Evolutionary conservation across 2,888 invertebrate genomes (phyloP).

Genomic region (Exephanes ischioxanthus): DNA sequence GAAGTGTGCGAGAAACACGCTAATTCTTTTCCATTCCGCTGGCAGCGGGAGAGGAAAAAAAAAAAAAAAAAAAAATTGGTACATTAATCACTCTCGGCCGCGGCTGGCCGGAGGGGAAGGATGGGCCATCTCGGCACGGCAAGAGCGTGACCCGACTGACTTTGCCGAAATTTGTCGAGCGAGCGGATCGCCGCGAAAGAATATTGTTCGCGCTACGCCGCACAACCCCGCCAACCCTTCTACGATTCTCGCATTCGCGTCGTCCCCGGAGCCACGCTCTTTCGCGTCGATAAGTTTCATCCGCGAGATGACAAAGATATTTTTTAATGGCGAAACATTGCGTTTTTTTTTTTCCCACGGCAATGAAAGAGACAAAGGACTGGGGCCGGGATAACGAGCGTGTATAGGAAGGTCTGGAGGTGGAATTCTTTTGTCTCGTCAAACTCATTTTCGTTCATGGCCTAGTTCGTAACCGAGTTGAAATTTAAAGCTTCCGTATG

Average conservation of each 20-base stretch:
- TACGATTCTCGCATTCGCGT: not conserved
- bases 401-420: not conserved
- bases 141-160: constrained; percentile 38
- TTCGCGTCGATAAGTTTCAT: constrained; percentile 32
- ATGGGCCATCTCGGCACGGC: constrained; percentile 8
- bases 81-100: constrained; percentile 38
- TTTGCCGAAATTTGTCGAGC: constrained; percentile 44
- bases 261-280: not conserved
- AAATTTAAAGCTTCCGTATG: not conserved
- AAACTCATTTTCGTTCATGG: not conserved
- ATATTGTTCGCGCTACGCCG: constrained; percentile 36
- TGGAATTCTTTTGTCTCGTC: constrained; percentile 36
- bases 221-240: not conserved
- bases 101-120: not conserved
- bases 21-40: constrained; percentile 13
- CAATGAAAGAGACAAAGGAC: constrained; percentile 21
- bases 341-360: constrained; percentile 29
- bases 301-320: constrained; percentile 33
- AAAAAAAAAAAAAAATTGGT: not conserved
- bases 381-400: not conserved
- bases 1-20: not conserved
- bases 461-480: not conserved
- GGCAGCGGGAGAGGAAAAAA: not conserved
- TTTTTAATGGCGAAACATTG: constrained; percentile 61
- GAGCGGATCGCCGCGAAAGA: constrained; percentile 21